Percentiles rank a stretch among this genome's conserved stretches.
Conservation (phyloP, 2,888 invertebrate genomes). For the Clostera curtula region DNA sequence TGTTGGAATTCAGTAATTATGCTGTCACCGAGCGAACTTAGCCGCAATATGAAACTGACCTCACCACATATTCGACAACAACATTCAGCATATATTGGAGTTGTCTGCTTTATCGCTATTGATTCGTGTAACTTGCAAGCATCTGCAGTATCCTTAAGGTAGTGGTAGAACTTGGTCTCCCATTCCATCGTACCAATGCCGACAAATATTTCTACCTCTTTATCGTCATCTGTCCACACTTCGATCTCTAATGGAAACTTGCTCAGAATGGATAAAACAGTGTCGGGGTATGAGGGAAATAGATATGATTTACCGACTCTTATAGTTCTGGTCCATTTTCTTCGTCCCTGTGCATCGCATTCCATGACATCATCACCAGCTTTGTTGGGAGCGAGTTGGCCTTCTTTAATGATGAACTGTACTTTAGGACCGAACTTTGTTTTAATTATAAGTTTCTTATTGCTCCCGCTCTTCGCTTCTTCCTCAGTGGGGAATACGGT, state of each 20-base stretch:
- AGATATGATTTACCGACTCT: slow-evolving; percentile 72
- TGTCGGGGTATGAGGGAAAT: slow-evolving; percentile 64
- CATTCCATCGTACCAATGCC: slow-evolving; percentile 60
- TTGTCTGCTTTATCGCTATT: slow-evolving; percentile 45
- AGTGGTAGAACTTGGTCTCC: slow-evolving; percentile 61
- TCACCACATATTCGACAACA: slow-evolving; percentile 55
- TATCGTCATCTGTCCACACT: slow-evolving; percentile 60
- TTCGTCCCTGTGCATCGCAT: slow-evolving; percentile 41
- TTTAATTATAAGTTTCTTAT: slow-evolving; percentile 61
- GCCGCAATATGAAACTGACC: slow-evolving; percentile 57
- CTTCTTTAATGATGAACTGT: slow-evolving; percentile 66
- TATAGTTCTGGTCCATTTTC: slow-evolving; percentile 52
- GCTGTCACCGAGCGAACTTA: slow-evolving; percentile 65
- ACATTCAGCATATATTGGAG: slow-evolving; percentile 41
- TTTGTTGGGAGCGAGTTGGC: slow-evolving; percentile 46
- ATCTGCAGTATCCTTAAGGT: slow-evolving; percentile 57
- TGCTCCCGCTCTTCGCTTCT: slow-evolving; percentile 39
- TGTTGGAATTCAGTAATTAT: slow-evolving; percentile 66
- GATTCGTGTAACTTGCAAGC: slow-evolving; percentile 44
- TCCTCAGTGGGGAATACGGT: slow-evolving; percentile 44
- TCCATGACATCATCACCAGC: slow-evolving; percentile 42
- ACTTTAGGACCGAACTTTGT: slow-evolving; percentile 64
- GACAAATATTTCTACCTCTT: slow-evolving; percentile 51
- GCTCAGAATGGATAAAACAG: slow-evolving; percentile 53
- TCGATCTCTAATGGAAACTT: slow-evolving; percentile 67